Conservation (phyloP, 2,113 vertebrate species). For the Corythornis madagascariensis region DNA sequence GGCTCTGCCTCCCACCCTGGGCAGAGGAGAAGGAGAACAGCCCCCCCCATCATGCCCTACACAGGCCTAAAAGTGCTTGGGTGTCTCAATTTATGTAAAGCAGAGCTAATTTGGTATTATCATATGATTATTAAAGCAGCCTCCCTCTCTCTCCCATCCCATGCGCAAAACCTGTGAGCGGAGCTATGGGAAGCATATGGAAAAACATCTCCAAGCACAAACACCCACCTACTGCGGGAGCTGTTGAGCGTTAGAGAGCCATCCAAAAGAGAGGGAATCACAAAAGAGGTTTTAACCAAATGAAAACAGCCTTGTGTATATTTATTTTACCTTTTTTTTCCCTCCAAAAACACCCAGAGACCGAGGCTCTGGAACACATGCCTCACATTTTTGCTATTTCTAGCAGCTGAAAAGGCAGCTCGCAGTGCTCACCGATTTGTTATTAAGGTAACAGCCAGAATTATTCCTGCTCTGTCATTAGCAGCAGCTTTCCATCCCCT, state of each 20-base stretch:
- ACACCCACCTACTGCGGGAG: constrained; percentile 22
- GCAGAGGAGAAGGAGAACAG: neutral
- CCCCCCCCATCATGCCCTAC: neutral
- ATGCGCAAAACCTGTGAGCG: neutral
- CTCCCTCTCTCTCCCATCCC: constrained; percentile 23
- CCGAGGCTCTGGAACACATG: neutral
- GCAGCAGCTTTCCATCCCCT: neutral
- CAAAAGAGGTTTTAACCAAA: constrained; percentile 16
- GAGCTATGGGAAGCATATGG: constrained; percentile 42
- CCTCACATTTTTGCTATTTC: neutral
- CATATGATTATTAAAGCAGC: constrained; percentile 16
- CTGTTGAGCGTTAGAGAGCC: neutral
- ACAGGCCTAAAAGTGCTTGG: neutral
- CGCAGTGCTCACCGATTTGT: fast-evolving
- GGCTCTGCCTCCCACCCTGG: neutral
- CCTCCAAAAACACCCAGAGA: neutral
- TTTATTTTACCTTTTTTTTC: neutral
- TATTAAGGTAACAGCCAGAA: neutral
- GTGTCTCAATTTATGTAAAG: neutral
- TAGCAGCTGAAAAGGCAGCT: neutral
- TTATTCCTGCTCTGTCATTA: neutral
- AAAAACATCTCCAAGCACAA: constrained; percentile 43
- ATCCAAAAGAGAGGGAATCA: neutral
- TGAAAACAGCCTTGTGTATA: neutral
- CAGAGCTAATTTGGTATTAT: neutral